Evolutionary conservation across 1,140 invertebrate species (phyloP), one percentile per base, ranked within the genome.

Genomic region (Brachionus calyciflorus): DNA sequence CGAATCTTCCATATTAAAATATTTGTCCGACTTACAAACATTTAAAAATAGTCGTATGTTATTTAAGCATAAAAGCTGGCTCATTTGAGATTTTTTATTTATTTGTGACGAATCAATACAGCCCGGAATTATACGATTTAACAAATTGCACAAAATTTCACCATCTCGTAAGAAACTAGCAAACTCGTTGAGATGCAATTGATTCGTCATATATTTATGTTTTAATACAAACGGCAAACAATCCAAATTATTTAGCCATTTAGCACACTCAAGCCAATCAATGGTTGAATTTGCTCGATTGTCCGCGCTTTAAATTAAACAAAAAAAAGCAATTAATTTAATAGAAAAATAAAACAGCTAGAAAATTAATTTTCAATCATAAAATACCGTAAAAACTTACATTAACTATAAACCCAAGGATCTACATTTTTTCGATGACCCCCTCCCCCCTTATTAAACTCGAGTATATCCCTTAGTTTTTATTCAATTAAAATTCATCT

Each of bases 131-230:
- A 73, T 49, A 37, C 40, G 30, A 12, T 40, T 51, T 17, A 55
- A n/a, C 26, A 73, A 40, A 73, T 49, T 73, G 28, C 69, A 73
- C 17, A 73, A 41, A 40, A 73, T 51, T 37, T 73, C 69, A 14
- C 69, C 69, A 55, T 73, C 69, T 14, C 69, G 44, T 21, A 73
- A 55, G 14, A 30, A 49, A 28, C 51, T 73, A 9, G 69, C 69
- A 30, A 73, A 55, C 14, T 73, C 69, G 24, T 41, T 55, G n/a
- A 73, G 33, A 26, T 73, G 44, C 30, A 73, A 41, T 55, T 73
- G 69, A 37, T 55, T 37, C 0, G 10, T 73, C 9, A 40, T 9
- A 51, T 51, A 41, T 26, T 55, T 73, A 33, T 73, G 69, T 33
- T 30, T 49, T 19, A 73, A 37, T 12, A 19, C n/a, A 2, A 51